Evolutionary conservation across 1,140 invertebrate species (phyloP).

Genomic region (Drosophila quadrilineata): DNA sequence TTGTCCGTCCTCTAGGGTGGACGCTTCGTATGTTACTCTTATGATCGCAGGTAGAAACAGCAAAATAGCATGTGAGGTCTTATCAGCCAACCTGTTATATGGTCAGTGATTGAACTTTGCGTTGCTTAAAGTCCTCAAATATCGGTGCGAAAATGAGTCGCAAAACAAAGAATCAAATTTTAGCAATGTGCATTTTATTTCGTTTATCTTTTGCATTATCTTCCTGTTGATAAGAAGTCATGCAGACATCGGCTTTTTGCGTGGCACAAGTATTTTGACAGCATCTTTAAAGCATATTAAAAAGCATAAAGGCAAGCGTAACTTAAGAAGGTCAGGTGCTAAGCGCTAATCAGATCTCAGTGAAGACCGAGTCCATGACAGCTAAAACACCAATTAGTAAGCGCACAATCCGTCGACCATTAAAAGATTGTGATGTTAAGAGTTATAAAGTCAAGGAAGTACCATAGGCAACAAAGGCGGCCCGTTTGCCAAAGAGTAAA

Average conservation of each 20-base stretch:
- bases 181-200: background rate
- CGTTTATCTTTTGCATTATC: constrained; percentile 6
- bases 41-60: too few species aligned
- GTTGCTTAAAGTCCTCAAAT: background rate
- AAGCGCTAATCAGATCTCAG: constrained; percentile 5
- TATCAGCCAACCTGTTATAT: too few species aligned
- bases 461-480: background rate
- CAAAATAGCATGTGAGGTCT: too few species aligned
- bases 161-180: constrained; percentile 3
- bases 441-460: background rate
- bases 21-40: too few species aligned
- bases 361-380: too few species aligned
- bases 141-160: constrained; percentile 1
- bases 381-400: background rate
- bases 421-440: background rate
- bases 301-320: background rate
- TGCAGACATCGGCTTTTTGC: background rate
- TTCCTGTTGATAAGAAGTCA: constrained; percentile 16
- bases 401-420: background rate
- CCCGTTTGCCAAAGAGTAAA: background rate
- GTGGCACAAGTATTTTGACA: constrained; percentile 17
- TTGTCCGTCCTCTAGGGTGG: too few species aligned
- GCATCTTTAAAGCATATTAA: background rate
- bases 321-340: background rate
- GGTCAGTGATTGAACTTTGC: too few species aligned